Evolutionary conservation across 2,797 vertebrate genomes (phyloP), one percentile per base, ranked within the genome.

Genomic region (Tamandua tetradactyla): DNA sequence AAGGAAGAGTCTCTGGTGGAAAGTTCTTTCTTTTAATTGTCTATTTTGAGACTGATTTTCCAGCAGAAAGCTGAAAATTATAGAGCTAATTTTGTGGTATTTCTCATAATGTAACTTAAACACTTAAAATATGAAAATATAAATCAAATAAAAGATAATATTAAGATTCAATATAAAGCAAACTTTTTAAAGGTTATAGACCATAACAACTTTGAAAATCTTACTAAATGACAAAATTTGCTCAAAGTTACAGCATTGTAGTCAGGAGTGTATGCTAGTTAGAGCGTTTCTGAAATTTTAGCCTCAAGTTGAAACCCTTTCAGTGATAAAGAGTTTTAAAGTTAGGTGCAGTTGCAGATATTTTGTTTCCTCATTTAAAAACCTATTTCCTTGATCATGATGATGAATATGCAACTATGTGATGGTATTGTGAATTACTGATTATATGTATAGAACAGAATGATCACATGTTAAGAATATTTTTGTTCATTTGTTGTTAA

Each of bases 141-240:
- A 88, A 87, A 76, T 69, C 35, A 71, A 93, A 52, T 83, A 17
- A 61, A 83, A 81, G 27, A 89, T 80, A 89, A 64, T 76, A 61
- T 66, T 80, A 88, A 79, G 55, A 94, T 59, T 88, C 27, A 40
- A 23, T 47, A 44, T 66, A 86, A 96, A 75, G 85, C 15, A 78
- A 84, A 35, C 32, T 72, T 76, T 74, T 42, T 69, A 84, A 81
- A 92, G 78, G 7, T 59, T 83, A 87, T 15, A 47, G 61, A 82
- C 49, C 2, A 64, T 81, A 76, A 64, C 22, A 72, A 49, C 66
- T 89, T 61, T 55, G 83, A 80, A 91, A 79, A 68, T 44, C 30
- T 75, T 35, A 25, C 12, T 57, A 52, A 69, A 57, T 14, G 55
- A 78, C 23, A 52, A 47, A 66, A 30, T 64, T 49, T 79, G 35